phyloP scores from a whole-genome alignment of 1,140 invertebrate species.

The Ceratina australensis region DNA sequence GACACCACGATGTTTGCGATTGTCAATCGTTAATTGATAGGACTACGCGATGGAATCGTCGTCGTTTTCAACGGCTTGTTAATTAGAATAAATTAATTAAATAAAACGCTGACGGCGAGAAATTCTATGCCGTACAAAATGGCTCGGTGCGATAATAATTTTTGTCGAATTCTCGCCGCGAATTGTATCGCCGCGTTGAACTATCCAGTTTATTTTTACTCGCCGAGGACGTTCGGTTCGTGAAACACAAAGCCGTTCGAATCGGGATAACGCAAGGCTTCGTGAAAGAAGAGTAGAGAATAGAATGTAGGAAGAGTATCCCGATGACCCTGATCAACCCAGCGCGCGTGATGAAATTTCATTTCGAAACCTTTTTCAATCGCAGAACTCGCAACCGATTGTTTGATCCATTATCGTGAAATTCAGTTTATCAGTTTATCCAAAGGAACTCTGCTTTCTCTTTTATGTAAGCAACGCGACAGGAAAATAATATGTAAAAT shows the following conservation, averaged over 20 bases:
- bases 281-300: slow-evolving; percentile 4
- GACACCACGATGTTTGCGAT: background rate
- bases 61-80: background rate
- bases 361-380: background rate
- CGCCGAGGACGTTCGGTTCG: slow-evolving; percentile 33
- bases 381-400: background rate
- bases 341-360: background rate
- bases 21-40: slow-evolving; percentile 16
- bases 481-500: background rate
- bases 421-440: background rate
- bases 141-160: no score
- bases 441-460: background rate
- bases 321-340: slow-evolving; percentile 9
- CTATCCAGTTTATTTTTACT: slow-evolving; percentile 40
- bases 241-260: slow-evolving; percentile 42
- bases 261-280: slow-evolving; percentile 35
- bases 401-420: background rate
- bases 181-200: slow-evolving; percentile 27
- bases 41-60: no score
- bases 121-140: background rate
- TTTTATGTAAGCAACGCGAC: background rate
- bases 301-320: slow-evolving; percentile 29
- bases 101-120: background rate
- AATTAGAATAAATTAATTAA: background rate
- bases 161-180: background rate